Evolutionary conservation across 2,888 invertebrate genomes (phyloP), one percentile per base, ranked within the genome.

Genomic region (Rugalucina vietnamica): DNA sequence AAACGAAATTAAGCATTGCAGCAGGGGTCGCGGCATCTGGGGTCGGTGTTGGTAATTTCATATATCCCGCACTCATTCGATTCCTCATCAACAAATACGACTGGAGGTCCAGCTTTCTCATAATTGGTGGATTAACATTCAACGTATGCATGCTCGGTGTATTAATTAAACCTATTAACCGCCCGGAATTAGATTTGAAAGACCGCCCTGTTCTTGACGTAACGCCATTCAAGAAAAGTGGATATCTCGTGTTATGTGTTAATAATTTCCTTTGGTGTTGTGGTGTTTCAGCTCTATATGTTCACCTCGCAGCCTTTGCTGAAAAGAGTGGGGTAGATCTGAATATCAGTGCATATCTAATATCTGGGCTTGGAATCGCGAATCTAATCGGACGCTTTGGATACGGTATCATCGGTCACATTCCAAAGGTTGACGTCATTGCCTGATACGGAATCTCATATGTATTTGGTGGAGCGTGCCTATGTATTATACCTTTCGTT

Each of bases 1-100:
- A 89, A 29, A 85, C 87, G 69, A 81, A 82, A 34, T 81, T 91
- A 27, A 84, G 89, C 14, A 69, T 91, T 0, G 92, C 92, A 10
- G 82, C 90, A 0, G 92, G 91, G 8, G 84, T 92, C 21, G 90
- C 91, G 0, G 89, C 89, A 10, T 89, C 91, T 1, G 92, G 92
- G 4, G 87, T 88, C 10, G 92, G 92, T 4, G 70, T 92, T 57
- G 92, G 92, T 0, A 91, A 91, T 70, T 90, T 91, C 72, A 29
- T 90, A 2, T 91, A 87, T 49, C 92, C 92, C 1, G 88, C 90
- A 0, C 10, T 92, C 10, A 91, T 91, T 32, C 87, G 91, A 10
- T 75, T 57, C 70, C 74, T 92, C 10, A 89, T 87, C n/a, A 81
- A 90, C 50, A 37, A 14, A 8, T 92, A 85, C 76, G 90, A 90